These are phyloP conservation scores for Lasioglossum zephyrum DNA, from an alignment of 2,888 invertebrate species.

Conservation along the genomic window DNA sequence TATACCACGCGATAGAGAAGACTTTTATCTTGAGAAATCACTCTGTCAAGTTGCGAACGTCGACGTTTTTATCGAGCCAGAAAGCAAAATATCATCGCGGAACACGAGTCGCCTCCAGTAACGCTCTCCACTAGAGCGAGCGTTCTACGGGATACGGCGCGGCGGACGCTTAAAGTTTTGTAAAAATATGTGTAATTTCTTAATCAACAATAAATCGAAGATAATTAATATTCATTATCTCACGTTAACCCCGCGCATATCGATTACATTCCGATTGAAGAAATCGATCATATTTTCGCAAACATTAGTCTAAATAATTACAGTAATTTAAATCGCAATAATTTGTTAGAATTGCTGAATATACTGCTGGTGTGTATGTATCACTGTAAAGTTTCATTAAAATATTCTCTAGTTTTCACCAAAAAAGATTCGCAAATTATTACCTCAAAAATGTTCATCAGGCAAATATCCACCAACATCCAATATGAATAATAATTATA, in stretches of 20 bases:
- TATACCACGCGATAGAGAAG: too few relatives aligned
- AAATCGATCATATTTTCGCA: neutral
- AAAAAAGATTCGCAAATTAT: neutral
- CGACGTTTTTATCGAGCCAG: too few relatives aligned
- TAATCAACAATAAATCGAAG: neutral
- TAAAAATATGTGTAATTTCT: too few relatives aligned
- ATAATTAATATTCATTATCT: constrained; percentile 2
- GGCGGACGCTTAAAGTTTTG: too few relatives aligned
- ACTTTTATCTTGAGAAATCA: too few relatives aligned
- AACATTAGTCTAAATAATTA: neutral
- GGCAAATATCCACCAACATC: neutral
- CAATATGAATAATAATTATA: neutral
- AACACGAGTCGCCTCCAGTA: too few relatives aligned
- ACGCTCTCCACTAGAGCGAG: too few relatives aligned
- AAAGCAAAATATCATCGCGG: too few relatives aligned
- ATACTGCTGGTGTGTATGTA: neutral
- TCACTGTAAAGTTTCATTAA: neutral
- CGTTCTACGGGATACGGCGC: too few relatives aligned
- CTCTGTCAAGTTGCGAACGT: too few relatives aligned
- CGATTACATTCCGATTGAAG: neutral
- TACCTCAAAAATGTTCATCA: neutral
- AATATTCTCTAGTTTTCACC: neutral
- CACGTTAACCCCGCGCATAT: neutral
- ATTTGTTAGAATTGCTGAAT: neutral
- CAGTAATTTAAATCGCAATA: constrained; percentile 1